phyloP scores from a whole-genome alignment of 2,888 invertebrate genomes.

The Entomobrya multifasciata region DNA sequence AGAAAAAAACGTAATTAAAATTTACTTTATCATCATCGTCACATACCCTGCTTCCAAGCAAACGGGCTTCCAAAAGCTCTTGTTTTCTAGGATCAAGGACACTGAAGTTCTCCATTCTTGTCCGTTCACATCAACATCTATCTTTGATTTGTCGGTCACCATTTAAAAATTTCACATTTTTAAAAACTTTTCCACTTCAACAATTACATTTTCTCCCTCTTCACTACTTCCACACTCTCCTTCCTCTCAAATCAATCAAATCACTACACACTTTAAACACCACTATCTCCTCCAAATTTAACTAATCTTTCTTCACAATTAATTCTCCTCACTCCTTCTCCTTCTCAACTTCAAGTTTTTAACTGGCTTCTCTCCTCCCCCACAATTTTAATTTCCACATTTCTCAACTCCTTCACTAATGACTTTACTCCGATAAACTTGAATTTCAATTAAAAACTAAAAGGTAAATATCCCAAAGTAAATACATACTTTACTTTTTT shows the following conservation, averaged over 20 bases:
- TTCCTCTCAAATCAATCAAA: too few species aligned
- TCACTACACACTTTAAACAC: too few species aligned
- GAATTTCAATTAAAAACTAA: too few species aligned
- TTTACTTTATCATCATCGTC: too few species aligned
- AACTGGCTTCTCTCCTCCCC: not conserved
- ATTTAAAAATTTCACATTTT: slow-evolving; percentile 62
- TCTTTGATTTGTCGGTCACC: slow-evolving; percentile 47
- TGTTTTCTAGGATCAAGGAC: slow-evolving; percentile 99
- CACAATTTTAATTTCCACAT: not conserved
- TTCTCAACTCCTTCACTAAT: slow-evolving; percentile 1
- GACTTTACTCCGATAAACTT: not conserved
- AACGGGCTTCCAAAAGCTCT: slow-evolving; percentile 98
- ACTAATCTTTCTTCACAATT: too few species aligned
- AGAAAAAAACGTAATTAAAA: not conserved
- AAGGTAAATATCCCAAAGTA: slow-evolving; percentile 1
- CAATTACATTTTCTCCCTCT: not conserved
- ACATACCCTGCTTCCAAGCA: slow-evolving; percentile 97
- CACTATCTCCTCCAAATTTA: too few species aligned
- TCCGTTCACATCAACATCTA: slow-evolving; percentile 53
- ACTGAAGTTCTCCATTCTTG: slow-evolving; percentile 94
- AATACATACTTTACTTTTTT: not conserved
- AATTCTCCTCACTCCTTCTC: not conserved
- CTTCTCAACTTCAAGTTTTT: too few species aligned
- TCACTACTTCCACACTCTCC: not conserved
- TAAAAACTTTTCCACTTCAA: slow-evolving; percentile 11